phyloP scores from a whole-genome alignment of 1,140 invertebrate genomes.

The Eupristina koningsbergeri region DNA sequence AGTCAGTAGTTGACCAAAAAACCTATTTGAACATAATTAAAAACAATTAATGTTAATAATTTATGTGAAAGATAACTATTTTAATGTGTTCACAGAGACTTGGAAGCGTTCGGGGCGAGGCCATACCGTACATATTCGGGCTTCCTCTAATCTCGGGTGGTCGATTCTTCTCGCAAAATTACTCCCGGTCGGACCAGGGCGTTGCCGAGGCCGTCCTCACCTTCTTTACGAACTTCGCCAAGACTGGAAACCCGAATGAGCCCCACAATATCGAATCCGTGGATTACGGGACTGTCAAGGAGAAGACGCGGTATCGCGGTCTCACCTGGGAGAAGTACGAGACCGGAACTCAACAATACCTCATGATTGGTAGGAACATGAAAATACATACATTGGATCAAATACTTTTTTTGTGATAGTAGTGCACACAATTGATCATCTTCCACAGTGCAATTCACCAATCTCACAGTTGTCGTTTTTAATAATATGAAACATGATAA shows the following conservation, averaged over 20 bases:
- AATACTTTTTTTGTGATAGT: too few relatives aligned
- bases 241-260: slow-evolving; percentile 82
- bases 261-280: slow-evolving; percentile 74
- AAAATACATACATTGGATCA: too few relatives aligned
- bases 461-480: background rate
- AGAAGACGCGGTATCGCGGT: slow-evolving; percentile 76
- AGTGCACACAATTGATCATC: background rate
- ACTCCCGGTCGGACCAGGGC: slow-evolving; percentile 82
- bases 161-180: slow-evolving; percentile 80
- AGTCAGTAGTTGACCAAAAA: too few relatives aligned
- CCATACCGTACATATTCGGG: slow-evolving; percentile 89
- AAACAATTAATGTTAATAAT: too few relatives aligned
- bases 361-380: slow-evolving; percentile 80
- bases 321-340: slow-evolving; percentile 83
- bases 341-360: slow-evolving; percentile 82
- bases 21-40: too few relatives aligned
- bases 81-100: slow-evolving; percentile 75
- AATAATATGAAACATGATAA: background rate
- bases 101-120: slow-evolving; percentile 88
- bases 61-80: too few relatives aligned
- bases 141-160: slow-evolving; percentile 84
- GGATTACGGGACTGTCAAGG: slow-evolving; percentile 74
- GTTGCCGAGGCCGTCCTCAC: slow-evolving; percentile 84
- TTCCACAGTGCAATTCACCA: background rate
- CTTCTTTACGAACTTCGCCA: slow-evolving; percentile 83